Evolutionary conservation across 2,888 invertebrate species (phyloP), one percentile per base, ranked within the genome.

Genomic region (Torymus texanus): DNA sequence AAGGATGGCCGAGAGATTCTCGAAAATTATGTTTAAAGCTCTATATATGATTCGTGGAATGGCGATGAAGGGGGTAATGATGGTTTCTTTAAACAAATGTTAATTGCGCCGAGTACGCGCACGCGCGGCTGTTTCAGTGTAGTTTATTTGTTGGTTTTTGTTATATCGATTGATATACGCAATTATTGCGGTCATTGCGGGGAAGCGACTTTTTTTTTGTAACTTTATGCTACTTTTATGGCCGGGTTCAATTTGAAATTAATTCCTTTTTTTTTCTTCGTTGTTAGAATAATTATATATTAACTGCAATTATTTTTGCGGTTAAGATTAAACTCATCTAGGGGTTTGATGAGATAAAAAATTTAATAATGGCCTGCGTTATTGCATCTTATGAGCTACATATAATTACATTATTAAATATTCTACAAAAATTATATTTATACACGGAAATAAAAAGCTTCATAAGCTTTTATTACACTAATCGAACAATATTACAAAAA

Each of bases 11-110:
- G 21, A 13, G 66, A 18, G 29, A 24, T 55, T 41, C 73, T 18
- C 58, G 61, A 76, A 76, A 80, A 75, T 80, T 76, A 80, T 41
- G 41, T 80, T 76, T 80, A 68, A 80, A 80, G 76, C 76, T 67
- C 67, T 51, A 29, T 41, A 41, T 41, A 41, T 41, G 18, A 67
- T 2, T 71, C 55, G 63, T 16, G 41, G 21, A 51, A 51, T 5
- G 59, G 1, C 14, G 41, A 51, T 21, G 12, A 16, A 5, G 16
- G 63, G 16, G 63, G 4, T 73, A 76, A 72, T 75, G 56, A 68
- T 55, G 65, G 56, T 65, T 63, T 58, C 72, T 68, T 80, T 77
- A 80, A 80, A 68, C 70, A 80, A 80, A 80, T 77, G 77, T 77
- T 80, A 76, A 80, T 76, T 58, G 67, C n/a, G n/a, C n/a, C n/a